phyloP scores from a whole-genome alignment of 2,888 invertebrate species.

The Linnaemya vulpina region DNA sequence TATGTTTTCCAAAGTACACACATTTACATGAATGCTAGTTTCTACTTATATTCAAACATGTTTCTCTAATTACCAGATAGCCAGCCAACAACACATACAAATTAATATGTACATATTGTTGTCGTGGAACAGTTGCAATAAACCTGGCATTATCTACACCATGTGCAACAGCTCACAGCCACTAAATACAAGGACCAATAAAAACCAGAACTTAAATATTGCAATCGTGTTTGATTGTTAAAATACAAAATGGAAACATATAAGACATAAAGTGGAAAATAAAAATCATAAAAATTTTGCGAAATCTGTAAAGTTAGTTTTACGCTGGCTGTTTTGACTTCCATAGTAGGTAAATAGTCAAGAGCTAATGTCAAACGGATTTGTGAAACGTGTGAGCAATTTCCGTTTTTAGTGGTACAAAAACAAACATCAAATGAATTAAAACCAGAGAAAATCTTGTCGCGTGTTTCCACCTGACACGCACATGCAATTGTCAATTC shows the following conservation, averaged over 20 bases:
- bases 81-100: conserved; percentile 8
- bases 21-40: not conserved
- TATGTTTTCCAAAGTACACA: not conserved
- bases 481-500: conserved; percentile 46
- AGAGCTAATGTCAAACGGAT: conserved; percentile 47
- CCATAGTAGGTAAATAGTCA: conserved; percentile 17
- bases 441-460: conserved; percentile 29
- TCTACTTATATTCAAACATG: not conserved
- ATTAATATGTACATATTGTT: conserved; percentile 5
- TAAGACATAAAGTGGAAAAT: conserved; percentile 18
- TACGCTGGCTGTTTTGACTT: conserved; percentile 24
- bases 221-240: conserved; percentile 3
- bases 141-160: conserved; percentile 24
- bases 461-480: conserved; percentile 56
- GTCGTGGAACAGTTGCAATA: conserved; percentile 41
- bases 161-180: not conserved
- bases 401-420: conserved; percentile 40
- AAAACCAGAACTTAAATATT: not conserved
- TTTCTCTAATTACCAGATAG: conserved; percentile 21
- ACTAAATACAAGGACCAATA: not conserved
- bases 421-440: not conserved
- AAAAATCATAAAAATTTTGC: conserved; percentile 33
- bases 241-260: conserved; percentile 17
- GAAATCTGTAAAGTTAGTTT: conserved; percentile 24
- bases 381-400: conserved; percentile 61